phyloP scores from a whole-genome alignment of 2,888 invertebrate genomes.

The Hermaeophaga mercurialis region DNA sequence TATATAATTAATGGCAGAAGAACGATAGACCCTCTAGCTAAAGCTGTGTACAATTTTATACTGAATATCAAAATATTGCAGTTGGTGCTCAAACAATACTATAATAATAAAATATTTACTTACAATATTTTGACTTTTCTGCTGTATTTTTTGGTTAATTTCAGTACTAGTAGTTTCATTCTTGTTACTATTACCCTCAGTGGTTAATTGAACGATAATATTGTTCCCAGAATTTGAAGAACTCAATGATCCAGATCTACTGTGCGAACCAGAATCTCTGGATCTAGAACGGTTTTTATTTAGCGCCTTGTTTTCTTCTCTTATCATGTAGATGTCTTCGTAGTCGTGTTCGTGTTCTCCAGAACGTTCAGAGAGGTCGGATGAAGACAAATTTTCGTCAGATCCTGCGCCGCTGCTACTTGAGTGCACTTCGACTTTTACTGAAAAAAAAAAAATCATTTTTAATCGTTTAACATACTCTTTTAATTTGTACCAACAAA shows the following conservation, averaged over 20 bases:
- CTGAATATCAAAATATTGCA: too few relatives aligned
- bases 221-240: conserved; percentile 56
- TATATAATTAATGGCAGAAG: too few relatives aligned
- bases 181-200: conserved; percentile 19
- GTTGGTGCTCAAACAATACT: too few relatives aligned
- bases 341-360: conserved; percentile 72
- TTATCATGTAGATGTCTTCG: conserved; percentile 79
- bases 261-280: conserved; percentile 65
- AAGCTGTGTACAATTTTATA: too few relatives aligned
- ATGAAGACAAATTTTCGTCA: conserved; percentile 67
- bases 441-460: conserved; percentile 47
- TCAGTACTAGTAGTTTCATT: conserved; percentile 5
- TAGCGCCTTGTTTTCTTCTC: conserved; percentile 59
- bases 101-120: conserved; percentile 8
- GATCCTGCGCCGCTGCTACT: conserved; percentile 69
- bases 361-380: conserved; percentile 61
- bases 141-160: neutral
- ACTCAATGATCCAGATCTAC: conserved; percentile 64
- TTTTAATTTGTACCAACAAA: too few relatives aligned
- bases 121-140: conserved; percentile 29
- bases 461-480: too few relatives aligned
- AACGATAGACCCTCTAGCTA: too few relatives aligned
- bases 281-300: conserved; percentile 40
- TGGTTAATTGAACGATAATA: conserved; percentile 52
- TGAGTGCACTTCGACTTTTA: conserved; percentile 88